A percentile compares a stretch with the other conserved stretches of the same genome.
These are phyloP conservation scores for Trichomalopsis sarcophagae DNA, from an alignment of 1,140 invertebrate species.

Conservation along the genomic window DNA sequence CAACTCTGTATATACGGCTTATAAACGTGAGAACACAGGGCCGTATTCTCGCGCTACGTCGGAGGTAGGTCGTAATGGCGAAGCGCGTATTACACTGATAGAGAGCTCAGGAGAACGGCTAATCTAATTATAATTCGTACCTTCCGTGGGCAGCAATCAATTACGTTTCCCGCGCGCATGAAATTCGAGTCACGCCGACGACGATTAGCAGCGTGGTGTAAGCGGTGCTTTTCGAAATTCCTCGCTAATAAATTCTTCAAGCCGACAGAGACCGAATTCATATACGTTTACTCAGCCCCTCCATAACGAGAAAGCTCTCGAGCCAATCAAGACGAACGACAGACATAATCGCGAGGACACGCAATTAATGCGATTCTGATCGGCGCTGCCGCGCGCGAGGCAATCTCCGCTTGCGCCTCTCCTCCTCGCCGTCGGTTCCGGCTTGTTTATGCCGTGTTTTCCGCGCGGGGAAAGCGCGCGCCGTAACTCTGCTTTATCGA, in stretches of 20 bases:
- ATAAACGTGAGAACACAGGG: not conserved
- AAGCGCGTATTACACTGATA: not conserved
- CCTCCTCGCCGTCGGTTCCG: not conserved
- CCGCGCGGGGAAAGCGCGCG: not conserved
- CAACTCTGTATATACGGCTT: not conserved
- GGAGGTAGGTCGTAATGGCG: not conserved
- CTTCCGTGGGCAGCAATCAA: not conserved
- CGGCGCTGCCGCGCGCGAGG: slow-evolving; percentile 49
- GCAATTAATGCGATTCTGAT: slow-evolving; percentile 67
- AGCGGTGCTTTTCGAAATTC: not conserved
- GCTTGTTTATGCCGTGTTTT: not conserved
- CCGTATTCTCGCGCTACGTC: not conserved
- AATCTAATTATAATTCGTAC: slow-evolving; percentile 12
- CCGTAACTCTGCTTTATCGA: slow-evolving; percentile 60
- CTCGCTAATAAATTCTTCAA: not conserved
- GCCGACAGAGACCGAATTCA: too few species aligned
- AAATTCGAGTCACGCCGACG: not conserved
- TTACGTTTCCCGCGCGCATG: not conserved
- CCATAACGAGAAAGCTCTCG: too few species aligned
- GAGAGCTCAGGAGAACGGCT: not conserved
- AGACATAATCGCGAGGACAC: slow-evolving; percentile 57
- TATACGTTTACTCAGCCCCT: too few species aligned
- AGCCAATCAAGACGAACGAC: slow-evolving; percentile 39
- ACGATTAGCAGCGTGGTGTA: not conserved
- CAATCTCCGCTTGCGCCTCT: slow-evolving; percentile 48